These are phyloP conservation scores for Melitaea cinxia DNA, from an alignment of 1,140 invertebrate species.

Conservation along the genomic window DNA sequence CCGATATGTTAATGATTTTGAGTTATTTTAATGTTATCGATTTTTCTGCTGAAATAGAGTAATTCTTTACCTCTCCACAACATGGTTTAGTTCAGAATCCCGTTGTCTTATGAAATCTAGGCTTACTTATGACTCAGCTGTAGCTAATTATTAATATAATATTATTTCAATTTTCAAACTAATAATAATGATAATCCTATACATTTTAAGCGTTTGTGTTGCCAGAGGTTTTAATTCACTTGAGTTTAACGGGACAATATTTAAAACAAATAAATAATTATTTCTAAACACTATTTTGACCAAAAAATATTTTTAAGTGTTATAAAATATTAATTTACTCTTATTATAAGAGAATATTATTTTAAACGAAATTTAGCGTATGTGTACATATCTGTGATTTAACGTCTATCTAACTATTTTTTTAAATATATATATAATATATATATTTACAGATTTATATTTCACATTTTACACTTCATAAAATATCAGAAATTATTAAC, in stretches of 20 bases:
- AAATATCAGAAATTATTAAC: slow-evolving; percentile 14
- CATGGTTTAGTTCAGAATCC: not conserved
- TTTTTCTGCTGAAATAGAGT: not conserved
- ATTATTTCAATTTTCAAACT: slow-evolving; percentile 1
- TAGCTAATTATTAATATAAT: not conserved
- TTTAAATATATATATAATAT: slow-evolving; percentile 17
- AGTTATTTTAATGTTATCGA: too few species aligned
- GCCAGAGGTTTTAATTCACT: not conserved
- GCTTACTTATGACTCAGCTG: not conserved
- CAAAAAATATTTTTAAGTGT: not conserved
- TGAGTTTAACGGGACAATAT: slow-evolving; percentile 2
- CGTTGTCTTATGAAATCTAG: slow-evolving; percentile 1
- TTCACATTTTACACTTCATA: slow-evolving; percentile 20
- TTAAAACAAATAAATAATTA: slow-evolving; percentile 7
- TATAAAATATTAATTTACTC: not conserved
- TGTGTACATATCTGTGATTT: too few species aligned
- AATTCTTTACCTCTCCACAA: slow-evolving; percentile 6
- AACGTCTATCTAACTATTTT: too few species aligned
- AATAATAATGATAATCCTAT: not conserved
- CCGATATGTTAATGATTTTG: too few species aligned
- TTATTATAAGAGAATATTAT: not conserved
- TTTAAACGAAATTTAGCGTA: too few species aligned
- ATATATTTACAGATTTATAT: slow-evolving; percentile 26
- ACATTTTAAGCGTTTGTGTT: slow-evolving; percentile 5
- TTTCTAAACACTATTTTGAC: not conserved